Percentiles rank a stretch among this genome's conserved stretches.
Conservation (phyloP, 2,113 vertebrate genomes). For the Chauna torquata region DNA sequence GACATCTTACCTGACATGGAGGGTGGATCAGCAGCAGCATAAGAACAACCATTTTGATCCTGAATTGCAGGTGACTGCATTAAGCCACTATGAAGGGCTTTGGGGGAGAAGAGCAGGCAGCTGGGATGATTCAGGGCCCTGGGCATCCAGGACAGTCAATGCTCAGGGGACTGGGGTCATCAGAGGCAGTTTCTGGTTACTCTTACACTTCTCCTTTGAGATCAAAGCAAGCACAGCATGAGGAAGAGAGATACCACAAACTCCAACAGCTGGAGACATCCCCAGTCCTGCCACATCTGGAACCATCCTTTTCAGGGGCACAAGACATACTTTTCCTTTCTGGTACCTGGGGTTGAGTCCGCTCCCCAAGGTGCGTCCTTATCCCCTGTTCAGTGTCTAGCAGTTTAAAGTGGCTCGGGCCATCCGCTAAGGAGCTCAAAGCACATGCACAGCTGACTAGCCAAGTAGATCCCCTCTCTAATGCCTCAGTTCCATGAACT, state of each 20-base stretch:
- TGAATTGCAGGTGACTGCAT: neutral
- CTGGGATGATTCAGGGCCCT: neutral
- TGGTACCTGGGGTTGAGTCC: neutral
- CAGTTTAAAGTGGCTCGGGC: neutral
- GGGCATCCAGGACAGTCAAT: neutral
- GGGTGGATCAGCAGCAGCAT: neutral
- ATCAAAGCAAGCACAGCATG: fast-evolving
- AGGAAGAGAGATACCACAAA: neutral
- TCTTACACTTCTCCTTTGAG: neutral
- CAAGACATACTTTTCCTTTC: fast-evolving
- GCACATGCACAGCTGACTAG: neutral
- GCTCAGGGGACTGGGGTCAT: neutral
- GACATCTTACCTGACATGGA: neutral
- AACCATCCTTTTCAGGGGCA: neutral
- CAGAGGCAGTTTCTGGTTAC: neutral
- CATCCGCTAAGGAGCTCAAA: neutral
- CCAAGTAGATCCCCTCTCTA: neutral
- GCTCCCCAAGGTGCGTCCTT: neutral
- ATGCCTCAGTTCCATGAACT: neutral
- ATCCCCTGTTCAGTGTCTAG: neutral
- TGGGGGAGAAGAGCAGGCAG: fast-evolving
- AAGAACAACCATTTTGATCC: neutral
- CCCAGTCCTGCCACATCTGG: neutral
- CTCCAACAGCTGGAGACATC: neutral
- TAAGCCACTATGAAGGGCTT: neutral